A percentile compares a stretch with the other conserved stretches of the same genome.
Conservation (phyloP, 2,888 invertebrate genomes). For the Nebria brevicollis region DNA sequence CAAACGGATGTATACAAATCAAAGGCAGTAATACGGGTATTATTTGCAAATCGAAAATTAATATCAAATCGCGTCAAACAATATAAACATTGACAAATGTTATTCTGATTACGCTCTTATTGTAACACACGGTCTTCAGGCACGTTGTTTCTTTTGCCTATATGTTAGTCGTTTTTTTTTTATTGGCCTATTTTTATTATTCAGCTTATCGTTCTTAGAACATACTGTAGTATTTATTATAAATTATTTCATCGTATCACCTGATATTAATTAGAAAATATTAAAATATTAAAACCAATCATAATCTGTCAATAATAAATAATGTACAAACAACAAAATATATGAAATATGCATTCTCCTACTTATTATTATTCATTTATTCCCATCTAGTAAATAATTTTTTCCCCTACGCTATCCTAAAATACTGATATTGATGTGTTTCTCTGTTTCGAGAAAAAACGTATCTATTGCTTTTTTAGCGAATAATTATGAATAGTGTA, state of each 20-base stretch:
- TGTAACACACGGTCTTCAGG: constrained; percentile 16
- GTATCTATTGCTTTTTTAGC: not conserved
- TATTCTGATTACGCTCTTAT: constrained; percentile 29
- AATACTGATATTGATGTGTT: not conserved
- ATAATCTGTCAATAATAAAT: not conserved
- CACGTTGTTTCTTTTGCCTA: not conserved
- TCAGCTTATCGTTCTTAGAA: too few species aligned
- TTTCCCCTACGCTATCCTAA: not conserved
- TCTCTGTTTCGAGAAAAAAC: not conserved
- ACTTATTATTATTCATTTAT: not conserved
- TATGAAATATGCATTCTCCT: not conserved
- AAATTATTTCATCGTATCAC: not conserved
- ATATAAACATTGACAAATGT: constrained; percentile 41
- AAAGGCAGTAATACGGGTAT: constrained; percentile 2
- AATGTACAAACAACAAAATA: not conserved
- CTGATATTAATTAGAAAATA: not conserved
- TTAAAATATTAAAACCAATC: not conserved
- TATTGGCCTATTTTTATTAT: constrained; percentile 22
- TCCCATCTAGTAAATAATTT: not conserved
- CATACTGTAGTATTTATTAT: too few species aligned
- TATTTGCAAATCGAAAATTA: constrained; percentile 42
- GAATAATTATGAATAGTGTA: not conserved
- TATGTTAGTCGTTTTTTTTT: constrained; percentile 36
- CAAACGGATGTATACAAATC: not conserved
- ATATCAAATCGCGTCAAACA: constrained; percentile 38